Conservation (phyloP, 2,113 vertebrate genomes). For the Symphodus melops region DNA sequence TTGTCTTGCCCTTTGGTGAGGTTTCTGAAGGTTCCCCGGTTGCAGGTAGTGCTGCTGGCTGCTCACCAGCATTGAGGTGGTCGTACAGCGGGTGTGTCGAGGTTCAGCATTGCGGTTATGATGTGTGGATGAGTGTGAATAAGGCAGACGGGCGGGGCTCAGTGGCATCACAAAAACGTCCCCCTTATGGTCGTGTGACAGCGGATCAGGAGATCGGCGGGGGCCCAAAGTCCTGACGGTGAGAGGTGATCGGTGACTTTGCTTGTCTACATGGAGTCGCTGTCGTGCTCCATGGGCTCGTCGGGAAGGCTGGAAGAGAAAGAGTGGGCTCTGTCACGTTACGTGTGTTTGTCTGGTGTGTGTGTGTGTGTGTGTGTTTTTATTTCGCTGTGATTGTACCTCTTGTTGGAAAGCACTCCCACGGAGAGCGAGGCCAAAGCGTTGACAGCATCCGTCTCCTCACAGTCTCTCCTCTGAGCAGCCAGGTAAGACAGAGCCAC, state of each 20-base stretch:
- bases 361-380: neutral
- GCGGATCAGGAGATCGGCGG: constrained; percentile 45
- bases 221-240: constrained; percentile 37
- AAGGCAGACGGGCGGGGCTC: constrained; percentile 63
- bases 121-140: constrained; percentile 33
- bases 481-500: constrained; percentile 87
- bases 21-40: constrained; percentile 65
- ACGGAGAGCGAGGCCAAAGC: constrained; percentile 94
- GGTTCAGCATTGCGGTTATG: constrained; percentile 47
- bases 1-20: constrained; percentile 76
- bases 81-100: constrained; percentile 29
- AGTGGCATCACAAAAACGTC: constrained; percentile 51
- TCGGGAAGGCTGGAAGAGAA: constrained; percentile 65
- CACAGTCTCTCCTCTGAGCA: constrained; percentile 87
- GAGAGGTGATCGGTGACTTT: constrained; percentile 47
- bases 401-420: constrained; percentile 86
- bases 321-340: neutral
- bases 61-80: constrained; percentile 57
- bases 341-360: neutral
- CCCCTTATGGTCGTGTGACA: constrained; percentile 50
- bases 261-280: constrained; percentile 73
- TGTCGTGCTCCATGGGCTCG: constrained; percentile 84
- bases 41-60: constrained; percentile 54
- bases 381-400: constrained; percentile 72
- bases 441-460: constrained; percentile 93